Evolutionary conservation across 1,140 invertebrate genomes (phyloP).

Genomic region (Drosophila parabipectinata): DNA sequence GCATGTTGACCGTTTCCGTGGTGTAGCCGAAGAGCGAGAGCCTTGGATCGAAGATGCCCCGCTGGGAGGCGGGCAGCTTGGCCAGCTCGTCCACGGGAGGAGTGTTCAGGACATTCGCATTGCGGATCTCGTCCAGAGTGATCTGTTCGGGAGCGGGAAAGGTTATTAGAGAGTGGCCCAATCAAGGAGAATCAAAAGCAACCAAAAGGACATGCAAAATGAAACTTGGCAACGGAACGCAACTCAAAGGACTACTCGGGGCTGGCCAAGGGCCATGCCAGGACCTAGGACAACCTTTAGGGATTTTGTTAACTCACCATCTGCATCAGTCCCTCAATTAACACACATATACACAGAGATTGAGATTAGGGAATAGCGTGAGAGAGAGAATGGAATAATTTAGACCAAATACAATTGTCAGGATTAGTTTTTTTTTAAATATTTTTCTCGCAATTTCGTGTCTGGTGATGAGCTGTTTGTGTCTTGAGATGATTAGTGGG

Average conservation of each 20-base stretch:
- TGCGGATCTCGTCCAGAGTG: slow-evolving; percentile 86
- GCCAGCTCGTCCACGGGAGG: slow-evolving; percentile 81
- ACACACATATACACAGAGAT: slow-evolving; percentile 30
- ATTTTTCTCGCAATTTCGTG: slow-evolving; percentile 35
- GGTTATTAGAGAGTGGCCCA: no score
- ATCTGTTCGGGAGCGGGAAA: slow-evolving; percentile 77
- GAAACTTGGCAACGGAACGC: slow-evolving; percentile 27
- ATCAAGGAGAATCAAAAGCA: neutral
- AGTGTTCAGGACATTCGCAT: slow-evolving; percentile 82
- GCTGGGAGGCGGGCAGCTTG: slow-evolving; percentile 73
- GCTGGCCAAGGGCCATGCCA: slow-evolving; percentile 1
- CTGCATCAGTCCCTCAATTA: slow-evolving; percentile 52
- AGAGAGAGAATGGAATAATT: slow-evolving; percentile 67
- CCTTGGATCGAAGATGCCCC: slow-evolving; percentile 91
- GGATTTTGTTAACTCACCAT: slow-evolving; percentile 62
- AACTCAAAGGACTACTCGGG: slow-evolving; percentile 20
- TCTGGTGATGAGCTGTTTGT: slow-evolving; percentile 29
- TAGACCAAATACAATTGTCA: slow-evolving; percentile 53
- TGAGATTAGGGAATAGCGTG: slow-evolving; percentile 55
- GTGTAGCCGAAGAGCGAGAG: slow-evolving; percentile 97
- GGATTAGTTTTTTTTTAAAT: slow-evolving; percentile 21
- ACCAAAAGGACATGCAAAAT: slow-evolving; percentile 35
- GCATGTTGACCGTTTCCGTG: slow-evolving; percentile 96
- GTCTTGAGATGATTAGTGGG: slow-evolving; percentile 46
- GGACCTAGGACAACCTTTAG: slow-evolving; percentile 16